phyloP scores from a whole-genome alignment of 2,113 vertebrate species.

The Corvus hawaiiensis region DNA sequence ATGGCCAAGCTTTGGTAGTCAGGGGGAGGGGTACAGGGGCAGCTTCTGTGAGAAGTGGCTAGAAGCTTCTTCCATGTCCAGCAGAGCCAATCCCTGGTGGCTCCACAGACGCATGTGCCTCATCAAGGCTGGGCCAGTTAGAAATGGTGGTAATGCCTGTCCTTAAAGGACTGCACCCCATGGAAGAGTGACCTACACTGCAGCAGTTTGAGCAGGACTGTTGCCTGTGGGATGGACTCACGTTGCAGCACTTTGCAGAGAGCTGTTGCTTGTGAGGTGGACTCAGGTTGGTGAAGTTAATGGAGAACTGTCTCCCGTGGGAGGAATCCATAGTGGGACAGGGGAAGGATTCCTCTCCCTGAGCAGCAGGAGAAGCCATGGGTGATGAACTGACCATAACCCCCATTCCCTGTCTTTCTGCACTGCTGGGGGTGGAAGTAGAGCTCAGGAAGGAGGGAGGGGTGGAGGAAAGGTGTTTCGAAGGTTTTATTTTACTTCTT shows the following conservation, averaged over 20 bases:
- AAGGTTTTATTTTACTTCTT: background rate
- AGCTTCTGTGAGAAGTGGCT: background rate
- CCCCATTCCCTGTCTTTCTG: background rate
- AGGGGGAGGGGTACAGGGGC: background rate
- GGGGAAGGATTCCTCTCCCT: background rate
- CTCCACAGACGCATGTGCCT: background rate
- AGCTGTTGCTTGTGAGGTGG: background rate
- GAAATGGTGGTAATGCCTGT: background rate
- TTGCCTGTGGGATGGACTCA: background rate
- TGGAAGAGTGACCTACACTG: background rate
- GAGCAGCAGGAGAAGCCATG: background rate
- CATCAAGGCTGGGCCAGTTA: background rate
- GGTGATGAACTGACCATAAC: background rate
- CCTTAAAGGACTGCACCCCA: background rate
- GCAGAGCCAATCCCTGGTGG: background rate
- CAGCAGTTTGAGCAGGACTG: background rate
- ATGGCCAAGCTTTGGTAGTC: background rate
- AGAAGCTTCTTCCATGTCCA: background rate
- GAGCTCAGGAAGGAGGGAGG: background rate
- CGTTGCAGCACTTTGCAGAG: fast-evolving
- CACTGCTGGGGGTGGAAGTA: background rate
- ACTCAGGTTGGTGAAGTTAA: background rate
- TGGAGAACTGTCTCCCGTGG: background rate
- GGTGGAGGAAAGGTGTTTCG: background rate
- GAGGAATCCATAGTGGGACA: background rate